Conservation (phyloP, 2,113 vertebrate genomes). For the Gallinago undulata region DNA sequence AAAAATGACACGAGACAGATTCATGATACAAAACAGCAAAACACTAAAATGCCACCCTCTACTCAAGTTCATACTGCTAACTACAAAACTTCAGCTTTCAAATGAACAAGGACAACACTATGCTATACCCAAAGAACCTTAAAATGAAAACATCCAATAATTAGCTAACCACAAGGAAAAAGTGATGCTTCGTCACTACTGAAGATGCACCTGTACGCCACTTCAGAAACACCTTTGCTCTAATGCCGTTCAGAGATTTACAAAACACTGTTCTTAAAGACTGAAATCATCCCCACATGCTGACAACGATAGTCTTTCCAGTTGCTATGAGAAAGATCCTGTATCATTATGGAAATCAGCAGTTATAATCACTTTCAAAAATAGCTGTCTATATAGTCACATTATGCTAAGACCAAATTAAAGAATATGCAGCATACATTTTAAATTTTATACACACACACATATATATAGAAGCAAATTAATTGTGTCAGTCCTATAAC, state of each 20-base stretch:
- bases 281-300: slow-evolving; percentile 15
- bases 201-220: not conserved
- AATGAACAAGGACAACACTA: not conserved
- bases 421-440: not conserved
- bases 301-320: not conserved
- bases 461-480: not conserved
- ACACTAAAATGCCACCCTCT: not conserved
- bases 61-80: not conserved
- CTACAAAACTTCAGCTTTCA: not conserved
- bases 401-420: slow-evolving; percentile 17
- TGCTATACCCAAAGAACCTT: not conserved
- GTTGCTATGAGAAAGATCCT: slow-evolving; percentile 33
- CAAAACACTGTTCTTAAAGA: not conserved
- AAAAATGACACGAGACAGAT: not conserved
- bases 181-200: fast-evolving
- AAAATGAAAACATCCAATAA: not conserved
- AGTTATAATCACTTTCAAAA: slow-evolving; percentile 22
- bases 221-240: not conserved
- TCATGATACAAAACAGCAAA: not conserved
- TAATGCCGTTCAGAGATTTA: not conserved
- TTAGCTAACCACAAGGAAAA: fast-evolving
- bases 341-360: slow-evolving; percentile 32
- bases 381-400: slow-evolving; percentile 11
- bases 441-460: not conserved
- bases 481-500: not conserved